phyloP scores from a whole-genome alignment of 2,113 vertebrate species.

The Lagopus muta region DNA sequence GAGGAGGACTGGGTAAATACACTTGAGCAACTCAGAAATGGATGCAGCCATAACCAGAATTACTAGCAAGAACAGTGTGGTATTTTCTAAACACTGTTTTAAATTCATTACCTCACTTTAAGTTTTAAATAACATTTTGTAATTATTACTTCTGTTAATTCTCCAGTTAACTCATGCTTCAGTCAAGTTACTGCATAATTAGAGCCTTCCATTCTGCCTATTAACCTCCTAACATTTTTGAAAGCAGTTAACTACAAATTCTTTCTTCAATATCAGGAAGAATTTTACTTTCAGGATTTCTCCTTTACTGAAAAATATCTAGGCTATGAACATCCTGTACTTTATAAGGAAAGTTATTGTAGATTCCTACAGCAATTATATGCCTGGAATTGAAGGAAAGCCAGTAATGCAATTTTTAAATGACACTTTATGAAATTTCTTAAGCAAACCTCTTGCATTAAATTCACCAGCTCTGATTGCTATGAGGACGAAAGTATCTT shows the following conservation, averaged over 20 bases:
- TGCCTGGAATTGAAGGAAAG: neutral
- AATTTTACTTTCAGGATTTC: neutral
- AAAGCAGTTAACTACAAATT: neutral
- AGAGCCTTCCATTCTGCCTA: neutral
- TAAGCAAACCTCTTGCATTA: neutral
- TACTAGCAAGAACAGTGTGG: neutral
- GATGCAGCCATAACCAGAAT: neutral
- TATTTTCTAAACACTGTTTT: neutral
- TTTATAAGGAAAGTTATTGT: neutral
- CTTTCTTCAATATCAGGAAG: neutral
- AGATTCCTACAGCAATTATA: neutral
- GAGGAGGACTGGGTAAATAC: neutral
- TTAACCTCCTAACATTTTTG: conserved; percentile 31
- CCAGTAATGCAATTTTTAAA: neutral
- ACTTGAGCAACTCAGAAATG: too few relatives aligned
- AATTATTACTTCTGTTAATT: conserved; percentile 38
- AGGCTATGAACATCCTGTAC: neutral
- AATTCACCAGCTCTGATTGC: too few relatives aligned
- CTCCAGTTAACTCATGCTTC: conserved; percentile 13
- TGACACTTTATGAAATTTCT: neutral
- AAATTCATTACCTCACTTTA: neutral
- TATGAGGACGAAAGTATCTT: neutral
- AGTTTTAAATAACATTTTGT: neutral
- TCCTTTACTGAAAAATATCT: neutral
- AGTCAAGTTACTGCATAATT: conserved; percentile 39